Evolutionary conservation across 30 jellyfish, hydroid and myxozoan genomes (phyloP).

Genomic region (Clytia hemisphaerica): DNA sequence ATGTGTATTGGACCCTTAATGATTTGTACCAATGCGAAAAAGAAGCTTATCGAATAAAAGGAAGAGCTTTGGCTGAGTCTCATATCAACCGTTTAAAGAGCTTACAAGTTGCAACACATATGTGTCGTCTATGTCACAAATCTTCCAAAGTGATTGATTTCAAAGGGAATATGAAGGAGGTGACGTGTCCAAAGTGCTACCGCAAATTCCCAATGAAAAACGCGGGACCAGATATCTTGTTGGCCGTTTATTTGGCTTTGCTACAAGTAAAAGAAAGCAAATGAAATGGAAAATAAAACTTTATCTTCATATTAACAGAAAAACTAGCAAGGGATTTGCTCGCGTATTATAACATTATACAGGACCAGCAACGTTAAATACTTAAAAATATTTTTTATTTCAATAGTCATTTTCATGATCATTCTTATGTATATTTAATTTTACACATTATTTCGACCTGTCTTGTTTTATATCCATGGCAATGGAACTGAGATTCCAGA

Average conservation of each 20-base stretch:
- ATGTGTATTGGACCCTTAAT: conserved; percentile 9
- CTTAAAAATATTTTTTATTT: no score
- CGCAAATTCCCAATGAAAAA: not conserved
- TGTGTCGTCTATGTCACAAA: not conserved
- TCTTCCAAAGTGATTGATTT: not conserved
- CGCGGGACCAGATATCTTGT: not conserved
- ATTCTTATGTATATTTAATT: no score
- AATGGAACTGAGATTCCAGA: no score
- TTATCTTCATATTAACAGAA: no score
- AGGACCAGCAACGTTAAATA: no score
- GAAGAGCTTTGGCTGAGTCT: not conserved
- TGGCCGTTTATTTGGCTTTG: not conserved
- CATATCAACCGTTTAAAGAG: not conserved
- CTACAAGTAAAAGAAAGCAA: no score
- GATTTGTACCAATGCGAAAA: not conserved
- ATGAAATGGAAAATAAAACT: no score
- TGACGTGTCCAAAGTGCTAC: not conserved
- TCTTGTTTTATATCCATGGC: no score
- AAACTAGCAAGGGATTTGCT: no score
- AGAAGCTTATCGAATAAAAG: not conserved
- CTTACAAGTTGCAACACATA: not conserved
- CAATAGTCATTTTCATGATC: no score
- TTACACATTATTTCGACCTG: no score
- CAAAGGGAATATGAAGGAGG: not conserved
- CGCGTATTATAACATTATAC: no score